Conservation (phyloP, 2,797 vertebrate genomes). For the Pteronotus mesoamericanus region DNA sequence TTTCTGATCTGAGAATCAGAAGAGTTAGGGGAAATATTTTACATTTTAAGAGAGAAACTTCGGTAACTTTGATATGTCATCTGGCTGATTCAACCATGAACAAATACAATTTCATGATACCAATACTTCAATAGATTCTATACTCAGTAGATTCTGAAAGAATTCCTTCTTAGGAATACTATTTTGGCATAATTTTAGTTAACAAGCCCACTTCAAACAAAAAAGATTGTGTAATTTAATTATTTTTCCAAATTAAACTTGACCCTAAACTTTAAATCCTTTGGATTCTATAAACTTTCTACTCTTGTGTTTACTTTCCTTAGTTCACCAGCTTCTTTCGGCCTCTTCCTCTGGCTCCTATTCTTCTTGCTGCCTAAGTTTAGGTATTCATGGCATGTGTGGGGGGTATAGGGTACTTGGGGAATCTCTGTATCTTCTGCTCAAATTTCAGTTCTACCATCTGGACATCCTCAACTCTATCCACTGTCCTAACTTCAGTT, state of each 20-base stretch:
- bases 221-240: background rate
- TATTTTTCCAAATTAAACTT: conserved; percentile 5
- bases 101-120: background rate
- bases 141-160: background rate
- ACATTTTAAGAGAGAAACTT: background rate
- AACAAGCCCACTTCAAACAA: background rate
- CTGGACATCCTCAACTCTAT: background rate
- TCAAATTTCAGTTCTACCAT: background rate
- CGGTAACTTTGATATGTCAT: background rate
- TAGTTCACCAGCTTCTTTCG: background rate
- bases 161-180: background rate
- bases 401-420: background rate
- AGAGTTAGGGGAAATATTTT: background rate
- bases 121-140: background rate
- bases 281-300: background rate
- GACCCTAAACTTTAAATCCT: background rate
- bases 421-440: background rate
- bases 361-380: background rate
- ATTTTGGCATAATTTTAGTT: background rate
- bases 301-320: background rate
- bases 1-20: background rate
- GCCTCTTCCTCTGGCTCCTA: background rate
- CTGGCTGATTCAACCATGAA: background rate
- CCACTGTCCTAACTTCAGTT: background rate
- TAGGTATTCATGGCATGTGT: background rate